These are phyloP conservation scores for Seriola dumerili DNA, from an alignment of 2,113 vertebrate genomes.

Conservation along the genomic window DNA sequence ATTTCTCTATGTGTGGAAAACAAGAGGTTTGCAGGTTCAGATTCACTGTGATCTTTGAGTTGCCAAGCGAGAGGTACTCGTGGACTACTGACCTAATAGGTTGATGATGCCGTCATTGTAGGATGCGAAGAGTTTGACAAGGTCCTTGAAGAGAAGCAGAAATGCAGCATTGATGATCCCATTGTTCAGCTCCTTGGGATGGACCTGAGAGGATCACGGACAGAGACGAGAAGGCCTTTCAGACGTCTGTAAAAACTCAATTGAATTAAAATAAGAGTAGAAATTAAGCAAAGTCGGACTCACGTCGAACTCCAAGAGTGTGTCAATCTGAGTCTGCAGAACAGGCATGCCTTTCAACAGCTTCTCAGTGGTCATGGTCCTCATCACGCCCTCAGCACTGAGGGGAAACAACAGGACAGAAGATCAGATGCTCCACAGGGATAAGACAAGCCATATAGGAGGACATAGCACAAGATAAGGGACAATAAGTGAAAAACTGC, in stretches of 20 bases:
- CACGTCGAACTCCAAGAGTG: slow-evolving; percentile 97
- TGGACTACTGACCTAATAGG: slow-evolving; percentile 90
- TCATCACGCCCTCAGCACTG: slow-evolving; percentile 97
- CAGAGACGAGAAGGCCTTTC: background rate
- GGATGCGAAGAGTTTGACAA: slow-evolving; percentile 98
- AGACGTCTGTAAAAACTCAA: background rate
- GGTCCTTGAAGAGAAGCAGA: slow-evolving; percentile 98
- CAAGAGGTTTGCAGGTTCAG: background rate
- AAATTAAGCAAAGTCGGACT: slow-evolving; percentile 61
- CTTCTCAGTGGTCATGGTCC: slow-evolving; percentile 97
- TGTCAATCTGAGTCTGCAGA: slow-evolving; percentile 96
- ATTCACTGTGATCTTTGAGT: background rate
- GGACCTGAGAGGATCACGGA: slow-evolving; percentile 84
- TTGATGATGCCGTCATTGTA: slow-evolving; percentile 99
- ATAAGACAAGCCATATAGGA: background rate
- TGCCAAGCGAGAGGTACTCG: background rate
- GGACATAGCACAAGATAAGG: background rate
- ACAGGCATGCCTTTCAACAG: slow-evolving; percentile 98
- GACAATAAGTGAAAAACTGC: background rate
- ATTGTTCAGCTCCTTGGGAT: slow-evolving; percentile 98
- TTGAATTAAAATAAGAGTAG: background rate
- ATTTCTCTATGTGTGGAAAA: slow-evolving; percentile 90
- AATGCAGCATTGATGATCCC: slow-evolving; percentile 97
- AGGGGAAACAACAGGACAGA: slow-evolving; percentile 20
- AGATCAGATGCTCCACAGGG: background rate